Evolutionary conservation across 2,888 invertebrate species (phyloP), one percentile per base, ranked within the genome.

Genomic region (Ectemnius continuus): DNA sequence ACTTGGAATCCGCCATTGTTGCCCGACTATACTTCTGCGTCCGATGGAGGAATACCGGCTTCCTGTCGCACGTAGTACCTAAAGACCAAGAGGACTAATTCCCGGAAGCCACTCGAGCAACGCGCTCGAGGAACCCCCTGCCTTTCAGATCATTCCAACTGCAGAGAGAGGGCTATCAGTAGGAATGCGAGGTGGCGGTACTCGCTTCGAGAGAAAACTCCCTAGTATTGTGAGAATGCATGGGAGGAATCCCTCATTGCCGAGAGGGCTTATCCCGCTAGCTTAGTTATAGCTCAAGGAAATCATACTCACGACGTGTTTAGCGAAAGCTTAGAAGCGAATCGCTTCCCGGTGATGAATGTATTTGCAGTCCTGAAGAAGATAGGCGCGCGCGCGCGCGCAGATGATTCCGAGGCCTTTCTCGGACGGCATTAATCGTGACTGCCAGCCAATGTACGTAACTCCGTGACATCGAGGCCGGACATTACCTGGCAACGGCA

Each of bases 1-100:
- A 87, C 88, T 89, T 74, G 78, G 75, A 80, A 78, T 83, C 81
- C 80, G 75, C 84, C 78, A 84, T 84, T 84, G 84, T 84, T 83
- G 73, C 85, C 75, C 73, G 77, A 66, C 73, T 81, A 74, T 71
- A 75, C 80, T 71, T 75, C 64, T 61, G 75, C 71, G 73, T 67
- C 71, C 75, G 78, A 78, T 78, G 81, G 73, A 67, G 78, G 82
- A 78, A 81, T 77, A 36, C 36, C 36, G 36, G 36, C 70, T 78
- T 75, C 75, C 70, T 77, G 68, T 80, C 74, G 69, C 81, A 65
- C 74, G 76, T 78, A 83, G 8, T 36, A 83, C 73, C 56, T 69
- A 59, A 74, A 73, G 65, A 81, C 76, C 73, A 62, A 72, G 77
- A 75, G 75, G 63, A 81, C 82, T 81, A 82, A 82, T 82, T 75